Conservation (phyloP, 2,888 invertebrate genomes). For the Endomychus coccineus region DNA sequence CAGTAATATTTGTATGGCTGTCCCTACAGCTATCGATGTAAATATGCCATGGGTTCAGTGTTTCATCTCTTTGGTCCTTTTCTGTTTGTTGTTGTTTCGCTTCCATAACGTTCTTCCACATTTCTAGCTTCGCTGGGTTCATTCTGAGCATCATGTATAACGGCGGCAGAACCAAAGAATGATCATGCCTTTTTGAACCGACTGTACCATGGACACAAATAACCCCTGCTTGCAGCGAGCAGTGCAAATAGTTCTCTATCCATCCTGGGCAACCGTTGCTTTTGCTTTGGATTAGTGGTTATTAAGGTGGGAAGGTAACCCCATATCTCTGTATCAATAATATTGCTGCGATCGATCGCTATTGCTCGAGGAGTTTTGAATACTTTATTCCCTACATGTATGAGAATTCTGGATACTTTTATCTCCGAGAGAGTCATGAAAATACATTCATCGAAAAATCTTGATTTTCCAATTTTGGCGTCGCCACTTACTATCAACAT, state of each 20-base stretch:
- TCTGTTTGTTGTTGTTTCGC: slow-evolving; percentile 15
- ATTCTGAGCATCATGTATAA: slow-evolving; percentile 33
- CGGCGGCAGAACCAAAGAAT: slow-evolving; percentile 37
- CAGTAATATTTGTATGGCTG: too few species aligned
- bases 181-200: slow-evolving; percentile 30
- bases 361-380: slow-evolving; percentile 39
- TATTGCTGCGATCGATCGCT: slow-evolving; percentile 52
- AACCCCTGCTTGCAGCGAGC: slow-evolving; percentile 50
- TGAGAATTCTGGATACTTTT: too few species aligned
- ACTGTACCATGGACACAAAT: slow-evolving; percentile 44
- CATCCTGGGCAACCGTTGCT: too few species aligned
- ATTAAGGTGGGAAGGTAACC: slow-evolving; percentile 44
- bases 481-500: slow-evolving; percentile 46
- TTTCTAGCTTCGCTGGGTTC: slow-evolving; percentile 4
- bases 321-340: slow-evolving; percentile 52
- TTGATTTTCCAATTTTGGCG: slow-evolving; percentile 53
- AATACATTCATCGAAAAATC: slow-evolving; percentile 52
- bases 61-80: slow-evolving; percentile 23
- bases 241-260: slow-evolving; percentile 58
- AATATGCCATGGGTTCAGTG: slow-evolving; percentile 48
- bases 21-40: slow-evolving; percentile 45
- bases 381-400: too few species aligned
- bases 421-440: slow-evolving; percentile 40
- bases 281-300: too few species aligned
- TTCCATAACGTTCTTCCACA: slow-evolving; percentile 31